Evolutionary conservation across 1,140 invertebrate species (phyloP).

Genomic region (Colletes gigas): DNA sequence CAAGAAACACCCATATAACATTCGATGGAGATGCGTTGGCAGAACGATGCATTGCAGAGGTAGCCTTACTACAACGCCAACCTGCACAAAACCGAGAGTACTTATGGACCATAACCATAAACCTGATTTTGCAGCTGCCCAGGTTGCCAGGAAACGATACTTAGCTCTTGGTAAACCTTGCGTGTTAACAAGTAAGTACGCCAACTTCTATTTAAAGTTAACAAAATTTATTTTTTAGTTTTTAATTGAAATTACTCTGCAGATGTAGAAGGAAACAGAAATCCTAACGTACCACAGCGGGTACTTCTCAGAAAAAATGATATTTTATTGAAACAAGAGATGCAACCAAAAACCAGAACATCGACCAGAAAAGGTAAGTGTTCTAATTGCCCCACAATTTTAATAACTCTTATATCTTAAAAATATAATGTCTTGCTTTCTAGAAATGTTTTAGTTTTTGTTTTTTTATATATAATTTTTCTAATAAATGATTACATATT

Average conservation of each 20-base stretch:
- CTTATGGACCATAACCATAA: conserved; percentile 78
- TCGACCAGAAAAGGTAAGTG: conserved; percentile 20
- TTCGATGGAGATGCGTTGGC: conserved; percentile 79
- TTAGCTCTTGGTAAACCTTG: conserved; percentile 65
- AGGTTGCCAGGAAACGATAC: conserved; percentile 73
- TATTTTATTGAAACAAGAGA: neutral
- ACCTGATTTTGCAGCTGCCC: conserved; percentile 75
- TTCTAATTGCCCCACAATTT: neutral
- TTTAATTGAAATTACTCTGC: neutral
- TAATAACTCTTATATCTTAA: neutral
- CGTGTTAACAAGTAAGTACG: conserved; percentile 58
- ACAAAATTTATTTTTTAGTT: neutral
- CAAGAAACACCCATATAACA: conserved; percentile 75
- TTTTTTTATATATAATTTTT: neutral
- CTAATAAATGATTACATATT: neutral
- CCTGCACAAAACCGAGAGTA: conserved; percentile 70
- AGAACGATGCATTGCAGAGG: conserved; percentile 77
- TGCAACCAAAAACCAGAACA: neutral
- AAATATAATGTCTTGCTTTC: neutral
- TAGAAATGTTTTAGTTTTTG: neutral
- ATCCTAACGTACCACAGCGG: neutral
- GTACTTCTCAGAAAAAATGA: conserved; percentile 1
- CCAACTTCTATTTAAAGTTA: neutral
- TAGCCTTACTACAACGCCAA: conserved; percentile 75
- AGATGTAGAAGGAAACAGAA: neutral